phyloP scores from a whole-genome alignment of 2,888 invertebrate species.

The Zeuzera pyrina region DNA sequence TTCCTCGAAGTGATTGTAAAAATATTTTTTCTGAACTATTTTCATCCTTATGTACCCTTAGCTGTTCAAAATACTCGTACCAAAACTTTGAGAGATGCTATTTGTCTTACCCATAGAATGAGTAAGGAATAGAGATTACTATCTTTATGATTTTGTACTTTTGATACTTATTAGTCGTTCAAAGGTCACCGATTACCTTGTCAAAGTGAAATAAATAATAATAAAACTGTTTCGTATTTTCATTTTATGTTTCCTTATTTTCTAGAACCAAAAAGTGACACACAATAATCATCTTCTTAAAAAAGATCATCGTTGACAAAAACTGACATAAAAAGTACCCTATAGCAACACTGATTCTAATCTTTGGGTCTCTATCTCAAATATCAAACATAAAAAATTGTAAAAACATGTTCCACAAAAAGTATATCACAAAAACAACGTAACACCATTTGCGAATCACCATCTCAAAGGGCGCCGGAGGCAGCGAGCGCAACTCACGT shows the following conservation, averaged over 20 bases:
- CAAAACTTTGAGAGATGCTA: constrained; percentile 55
- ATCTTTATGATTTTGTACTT: constrained; percentile 63
- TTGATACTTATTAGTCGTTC: constrained; percentile 65
- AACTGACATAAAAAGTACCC: too few relatives aligned
- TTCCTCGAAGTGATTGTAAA: constrained; percentile 6
- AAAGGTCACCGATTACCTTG: constrained; percentile 70
- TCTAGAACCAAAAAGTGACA: too few relatives aligned
- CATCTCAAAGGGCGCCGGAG: constrained; percentile 42
- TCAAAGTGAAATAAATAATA: constrained; percentile 69
- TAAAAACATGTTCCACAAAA: too few relatives aligned
- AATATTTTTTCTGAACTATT: constrained; percentile 20
- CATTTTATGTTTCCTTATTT: too few relatives aligned
- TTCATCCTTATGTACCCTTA: constrained; percentile 35
- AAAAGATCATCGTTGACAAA: too few relatives aligned
- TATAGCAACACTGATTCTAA: too few relatives aligned
- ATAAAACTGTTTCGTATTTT: constrained; percentile 42
- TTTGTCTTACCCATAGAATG: constrained; percentile 55
- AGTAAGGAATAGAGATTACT: constrained; percentile 58
- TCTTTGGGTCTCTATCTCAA: too few relatives aligned
- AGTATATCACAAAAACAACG: too few relatives aligned
- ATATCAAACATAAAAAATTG: too few relatives aligned
- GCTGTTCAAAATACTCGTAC: constrained; percentile 38
- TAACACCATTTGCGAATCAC: too few relatives aligned
- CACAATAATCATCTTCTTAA: too few relatives aligned
- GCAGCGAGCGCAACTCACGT: constrained; percentile 32